phyloP scores from a whole-genome alignment of 2,113 vertebrate species.

The Protobothrops mucrosquamatus region DNA sequence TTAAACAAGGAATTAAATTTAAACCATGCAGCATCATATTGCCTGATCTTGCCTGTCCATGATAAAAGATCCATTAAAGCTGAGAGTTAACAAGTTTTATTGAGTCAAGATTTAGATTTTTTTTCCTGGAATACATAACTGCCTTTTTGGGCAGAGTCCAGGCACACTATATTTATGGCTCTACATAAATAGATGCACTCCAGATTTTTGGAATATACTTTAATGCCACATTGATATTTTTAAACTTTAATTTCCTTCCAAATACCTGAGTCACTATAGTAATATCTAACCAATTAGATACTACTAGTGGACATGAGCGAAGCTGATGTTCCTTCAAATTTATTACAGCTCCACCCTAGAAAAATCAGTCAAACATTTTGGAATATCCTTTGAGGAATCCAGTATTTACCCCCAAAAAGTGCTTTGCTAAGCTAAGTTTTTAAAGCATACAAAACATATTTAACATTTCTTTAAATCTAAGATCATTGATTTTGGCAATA shows the following conservation, averaged over 20 bases:
- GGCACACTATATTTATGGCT: not conserved
- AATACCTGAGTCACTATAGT: not conserved
- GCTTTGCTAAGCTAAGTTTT: not conserved
- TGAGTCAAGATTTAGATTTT: not conserved
- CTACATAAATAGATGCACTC: not conserved
- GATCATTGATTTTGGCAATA: not conserved
- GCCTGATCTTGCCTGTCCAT: not conserved
- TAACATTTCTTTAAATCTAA: not conserved
- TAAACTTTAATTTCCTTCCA: not conserved
- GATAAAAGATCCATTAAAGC: not conserved
- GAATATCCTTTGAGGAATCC: not conserved
- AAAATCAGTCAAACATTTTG: not conserved
- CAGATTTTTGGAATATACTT: not conserved
- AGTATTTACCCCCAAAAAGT: not conserved
- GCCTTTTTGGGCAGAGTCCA: not conserved
- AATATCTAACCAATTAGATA: not conserved
- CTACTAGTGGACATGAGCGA: not conserved
- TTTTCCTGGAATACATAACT: not conserved
- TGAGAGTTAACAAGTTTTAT: not conserved
- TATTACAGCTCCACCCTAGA: not conserved
- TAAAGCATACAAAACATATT: not conserved
- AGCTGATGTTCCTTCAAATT: not conserved
- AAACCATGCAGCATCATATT: not conserved
- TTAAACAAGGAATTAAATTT: not conserved
- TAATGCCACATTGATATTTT: not conserved